Percentiles rank a stretch among this genome's conserved stretches.
phyloP scores from a whole-genome alignment of 2,113 vertebrate species.

The Clarias gariepinus region DNA sequence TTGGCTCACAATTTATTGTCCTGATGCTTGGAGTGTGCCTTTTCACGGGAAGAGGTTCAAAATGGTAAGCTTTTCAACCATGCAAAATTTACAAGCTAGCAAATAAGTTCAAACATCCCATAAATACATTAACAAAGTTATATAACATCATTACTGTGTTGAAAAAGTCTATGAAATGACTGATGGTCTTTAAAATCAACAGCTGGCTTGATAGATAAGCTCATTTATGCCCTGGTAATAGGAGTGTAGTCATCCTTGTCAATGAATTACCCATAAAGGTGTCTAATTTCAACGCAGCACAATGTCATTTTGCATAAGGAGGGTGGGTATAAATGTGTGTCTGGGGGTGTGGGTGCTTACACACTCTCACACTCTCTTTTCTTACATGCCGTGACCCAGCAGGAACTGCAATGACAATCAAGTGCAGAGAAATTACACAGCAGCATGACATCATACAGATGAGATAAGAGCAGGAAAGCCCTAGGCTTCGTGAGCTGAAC shows the following conservation, averaged over 20 bases:
- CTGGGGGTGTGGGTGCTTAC: background rate
- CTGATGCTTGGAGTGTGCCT: background rate
- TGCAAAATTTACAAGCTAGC: background rate
- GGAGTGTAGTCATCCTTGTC: conserved; percentile 29
- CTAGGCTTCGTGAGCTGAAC: conserved; percentile 6
- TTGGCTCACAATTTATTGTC: conserved; percentile 42
- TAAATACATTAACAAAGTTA: background rate
- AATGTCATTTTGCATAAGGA: conserved; percentile 26
- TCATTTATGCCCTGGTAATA: conserved; percentile 30
- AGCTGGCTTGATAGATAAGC: conserved; percentile 34
- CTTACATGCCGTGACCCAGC: conserved; percentile 19
- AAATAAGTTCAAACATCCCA: background rate
- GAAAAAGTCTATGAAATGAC: conserved; percentile 15
- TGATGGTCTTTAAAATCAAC: conserved; percentile 26
- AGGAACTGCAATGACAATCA: conserved; percentile 30
- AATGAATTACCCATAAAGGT: conserved; percentile 27
- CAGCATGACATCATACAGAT: conserved; percentile 20
- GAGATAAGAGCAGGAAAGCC: background rate
- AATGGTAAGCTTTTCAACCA: conserved; percentile 9
- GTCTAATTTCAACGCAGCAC: conserved; percentile 25
- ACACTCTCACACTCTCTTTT: background rate
- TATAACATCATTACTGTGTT: background rate
- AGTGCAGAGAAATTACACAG: conserved; percentile 15
- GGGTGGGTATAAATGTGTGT: background rate
- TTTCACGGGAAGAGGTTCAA: background rate